Evolutionary conservation across 2,888 invertebrate species (phyloP), one percentile per base, ranked within the genome.

Genomic region (Diaperis boleti): DNA sequence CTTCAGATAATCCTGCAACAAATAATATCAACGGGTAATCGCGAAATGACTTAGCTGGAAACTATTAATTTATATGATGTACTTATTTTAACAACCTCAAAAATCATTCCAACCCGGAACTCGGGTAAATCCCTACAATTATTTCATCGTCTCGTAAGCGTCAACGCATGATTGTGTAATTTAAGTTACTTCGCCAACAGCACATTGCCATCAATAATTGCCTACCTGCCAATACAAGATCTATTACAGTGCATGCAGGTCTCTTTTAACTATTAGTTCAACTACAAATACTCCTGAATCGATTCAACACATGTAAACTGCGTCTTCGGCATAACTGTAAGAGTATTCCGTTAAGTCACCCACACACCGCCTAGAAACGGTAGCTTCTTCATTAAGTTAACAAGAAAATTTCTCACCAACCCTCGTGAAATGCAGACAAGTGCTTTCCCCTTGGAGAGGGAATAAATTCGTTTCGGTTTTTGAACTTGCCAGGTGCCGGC

Each of bases 401-500:
- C 60, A 22, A 52, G 44, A 17, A 45, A 39, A 49, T 18, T 62
- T 69, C 64, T 64, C 68, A 69, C 47, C 69, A 64, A 69, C 62
- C 74, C 74, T 68, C 74, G 76, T 77, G 74, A 76, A 75, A 69
- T 37, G 45, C 59, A 54, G 59, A 33, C 68, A 72, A 74, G 73
- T 70, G 69, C 70, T 74, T 76, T 72, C 76, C n/a, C 76, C 77
- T 72, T 69, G 68, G 49, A 64, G 64, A 65, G 72, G 74, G 78
- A 76, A 78, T 78, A 78, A 75, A 77, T 78, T 78, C 73, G 78
- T 78, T 72, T 72, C 77, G 78, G 70, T 71, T 71, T 72, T 71
- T 76, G 76, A 72, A 74, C 73, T 70, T 72, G 76, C 74, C 78
- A 78, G 78, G 78, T 78, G 78, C 72, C 71, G 52, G 67, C 33